These are phyloP conservation scores for Melipona beecheii DNA, from an alignment of 2,888 invertebrate genomes.

Conservation along the genomic window DNA sequence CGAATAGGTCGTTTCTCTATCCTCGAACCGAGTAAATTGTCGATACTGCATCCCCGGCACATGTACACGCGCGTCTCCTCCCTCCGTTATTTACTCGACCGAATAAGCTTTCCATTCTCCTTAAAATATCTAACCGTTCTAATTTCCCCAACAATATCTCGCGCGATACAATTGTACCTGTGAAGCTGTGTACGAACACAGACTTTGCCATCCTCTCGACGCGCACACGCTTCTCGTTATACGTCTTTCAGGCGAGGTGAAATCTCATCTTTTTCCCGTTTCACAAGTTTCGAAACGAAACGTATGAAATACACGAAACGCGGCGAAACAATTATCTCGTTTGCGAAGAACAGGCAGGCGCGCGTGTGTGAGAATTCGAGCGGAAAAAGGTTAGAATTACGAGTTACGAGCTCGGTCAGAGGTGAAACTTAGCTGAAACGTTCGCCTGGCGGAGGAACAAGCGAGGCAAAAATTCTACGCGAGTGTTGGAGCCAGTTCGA, in stretches of 20 bases:
- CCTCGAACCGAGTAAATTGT: constrained; percentile 22
- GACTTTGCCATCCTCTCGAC: not conserved
- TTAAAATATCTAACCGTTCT: not conserved
- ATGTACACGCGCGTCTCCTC: not conserved
- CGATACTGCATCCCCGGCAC: not conserved
- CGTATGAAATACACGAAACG: not conserved
- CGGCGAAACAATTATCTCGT: not conserved
- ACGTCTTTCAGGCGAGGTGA: not conserved
- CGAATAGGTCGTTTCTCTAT: not conserved
- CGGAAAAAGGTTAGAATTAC: not conserved
- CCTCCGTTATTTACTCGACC: not conserved
- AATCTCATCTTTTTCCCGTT: not conserved
- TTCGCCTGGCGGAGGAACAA: not conserved
- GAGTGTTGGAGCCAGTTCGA: not conserved
- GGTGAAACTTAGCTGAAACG: not conserved
- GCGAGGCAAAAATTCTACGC: no score
- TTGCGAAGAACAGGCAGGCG: not conserved
- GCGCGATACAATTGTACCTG: not conserved
- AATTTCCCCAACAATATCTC: not conserved
- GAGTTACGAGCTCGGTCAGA: not conserved
- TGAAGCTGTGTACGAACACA: not conserved
- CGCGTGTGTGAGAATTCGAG: not conserved
- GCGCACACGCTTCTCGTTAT: not conserved
- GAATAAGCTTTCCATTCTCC: not conserved
- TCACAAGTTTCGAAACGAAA: not conserved